Conservation (phyloP, 2,113 vertebrate genomes). For the Actenoides hombroni region DNA sequence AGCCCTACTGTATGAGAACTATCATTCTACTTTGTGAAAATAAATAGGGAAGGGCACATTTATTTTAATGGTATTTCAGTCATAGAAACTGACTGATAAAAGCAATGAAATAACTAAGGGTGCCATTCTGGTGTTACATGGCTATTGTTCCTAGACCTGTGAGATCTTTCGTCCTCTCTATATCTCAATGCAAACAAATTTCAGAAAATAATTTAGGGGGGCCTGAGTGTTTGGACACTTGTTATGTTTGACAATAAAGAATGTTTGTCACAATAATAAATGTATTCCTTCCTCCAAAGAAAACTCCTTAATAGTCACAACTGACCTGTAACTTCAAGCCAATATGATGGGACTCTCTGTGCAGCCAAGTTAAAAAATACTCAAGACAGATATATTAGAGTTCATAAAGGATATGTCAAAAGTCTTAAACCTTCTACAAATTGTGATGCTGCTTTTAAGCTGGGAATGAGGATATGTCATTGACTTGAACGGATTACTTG, state of each 20-base stretch:
- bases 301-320: neutral
- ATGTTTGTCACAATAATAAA: neutral
- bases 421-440: neutral
- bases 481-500: neutral
- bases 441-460: neutral
- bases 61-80: neutral
- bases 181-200: neutral
- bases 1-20: neutral
- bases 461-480: neutral
- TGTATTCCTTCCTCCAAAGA: neutral
- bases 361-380: neutral
- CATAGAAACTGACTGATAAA: neutral
- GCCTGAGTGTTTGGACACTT: neutral
- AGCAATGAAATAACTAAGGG: neutral
- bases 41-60: neutral
- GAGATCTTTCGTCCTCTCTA: neutral
- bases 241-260: neutral
- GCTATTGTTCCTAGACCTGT: neutral
- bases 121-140: fast-evolving
- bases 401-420: neutral
- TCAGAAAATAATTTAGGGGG: neutral
- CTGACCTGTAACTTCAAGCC: neutral
- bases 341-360: neutral
- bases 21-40: neutral
- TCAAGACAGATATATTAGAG: neutral